Percentiles rank a stretch among this genome's conserved stretches.
Conservation (phyloP, 2,797 vertebrate genomes). For the Gambelia wislizenii region DNA sequence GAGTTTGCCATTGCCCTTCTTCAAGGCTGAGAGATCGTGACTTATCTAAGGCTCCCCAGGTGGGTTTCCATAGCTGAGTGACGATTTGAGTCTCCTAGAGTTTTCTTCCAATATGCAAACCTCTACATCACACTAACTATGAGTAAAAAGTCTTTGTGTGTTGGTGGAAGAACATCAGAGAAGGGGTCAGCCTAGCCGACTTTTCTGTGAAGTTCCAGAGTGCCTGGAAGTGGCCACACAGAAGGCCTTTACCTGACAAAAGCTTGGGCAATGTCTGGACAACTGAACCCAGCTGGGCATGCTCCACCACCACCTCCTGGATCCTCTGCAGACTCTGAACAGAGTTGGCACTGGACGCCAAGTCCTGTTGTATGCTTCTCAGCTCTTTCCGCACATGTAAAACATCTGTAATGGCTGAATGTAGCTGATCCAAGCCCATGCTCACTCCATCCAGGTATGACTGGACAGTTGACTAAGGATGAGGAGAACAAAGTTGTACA, state of each 20-base stretch:
- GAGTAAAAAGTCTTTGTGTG: not conserved
- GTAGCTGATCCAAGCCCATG: slow-evolving; percentile 89
- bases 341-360: slow-evolving; percentile 71
- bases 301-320: slow-evolving; percentile 79
- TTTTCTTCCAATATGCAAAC: too few relatives aligned
- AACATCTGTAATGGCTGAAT: slow-evolving; percentile 81
- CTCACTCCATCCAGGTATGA: slow-evolving; percentile 94
- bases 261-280: slow-evolving; percentile 91
- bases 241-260: slow-evolving; percentile 81
- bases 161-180: not conserved
- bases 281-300: slow-evolving; percentile 87
- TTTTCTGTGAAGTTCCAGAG: not conserved
- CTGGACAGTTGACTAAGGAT: slow-evolving; percentile 89
- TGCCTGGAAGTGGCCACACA: too few relatives aligned
- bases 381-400: slow-evolving; percentile 81
- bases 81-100: too few relatives aligned
- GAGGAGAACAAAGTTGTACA: slow-evolving; percentile 16
- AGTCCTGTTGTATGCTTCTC: slow-evolving; percentile 78
- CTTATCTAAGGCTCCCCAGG: too few relatives aligned
- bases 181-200: not conserved
- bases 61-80: too few relatives aligned
- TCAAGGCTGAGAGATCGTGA: too few relatives aligned
- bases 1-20: too few relatives aligned
- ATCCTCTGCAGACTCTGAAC: slow-evolving; percentile 82
- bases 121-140: too few relatives aligned